Conservation (phyloP, 2,888 invertebrate genomes). For the Philhelius pedissequus region DNA sequence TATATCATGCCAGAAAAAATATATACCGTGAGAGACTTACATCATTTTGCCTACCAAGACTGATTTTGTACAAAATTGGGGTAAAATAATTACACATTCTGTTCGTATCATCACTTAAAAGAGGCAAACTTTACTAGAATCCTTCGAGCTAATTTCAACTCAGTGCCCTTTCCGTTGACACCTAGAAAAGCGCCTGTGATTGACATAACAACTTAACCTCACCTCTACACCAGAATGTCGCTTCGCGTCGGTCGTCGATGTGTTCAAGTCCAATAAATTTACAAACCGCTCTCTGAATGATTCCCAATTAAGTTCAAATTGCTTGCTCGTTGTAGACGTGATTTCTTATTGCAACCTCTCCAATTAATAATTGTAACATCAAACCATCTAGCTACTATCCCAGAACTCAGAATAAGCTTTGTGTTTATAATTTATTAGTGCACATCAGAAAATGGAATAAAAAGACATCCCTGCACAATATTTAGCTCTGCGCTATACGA, state of each 20-base stretch:
- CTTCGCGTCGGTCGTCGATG: too few relatives aligned
- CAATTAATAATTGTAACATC: conserved; percentile 52
- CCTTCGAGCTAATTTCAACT: too few relatives aligned
- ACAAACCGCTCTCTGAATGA: conserved; percentile 24
- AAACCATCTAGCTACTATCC: neutral
- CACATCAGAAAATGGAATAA: neutral
- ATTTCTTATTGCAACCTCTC: conserved; percentile 18
- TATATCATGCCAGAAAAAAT: too few relatives aligned
- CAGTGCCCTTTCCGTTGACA: too few relatives aligned
- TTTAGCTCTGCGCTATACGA: conserved; percentile 12
- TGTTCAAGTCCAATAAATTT: conserved; percentile 44
- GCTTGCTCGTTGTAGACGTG: conserved; percentile 20
- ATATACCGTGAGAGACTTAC: too few relatives aligned
- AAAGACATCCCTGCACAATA: conserved; percentile 11
- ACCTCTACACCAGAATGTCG: too few relatives aligned
- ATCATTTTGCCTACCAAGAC: too few relatives aligned
- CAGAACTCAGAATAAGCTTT: neutral
- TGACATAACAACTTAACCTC: neutral
- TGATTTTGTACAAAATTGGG: too few relatives aligned
- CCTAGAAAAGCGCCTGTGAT: conserved; percentile 48
- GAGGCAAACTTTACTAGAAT: too few relatives aligned
- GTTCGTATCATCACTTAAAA: too few relatives aligned
- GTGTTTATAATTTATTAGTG: conserved; percentile 35
- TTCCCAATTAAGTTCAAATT: conserved; percentile 55
- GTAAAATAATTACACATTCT: too few relatives aligned